Evolutionary conservation across 2,797 vertebrate species (phyloP).

Genomic region (Babyrousa celebensis): DNA sequence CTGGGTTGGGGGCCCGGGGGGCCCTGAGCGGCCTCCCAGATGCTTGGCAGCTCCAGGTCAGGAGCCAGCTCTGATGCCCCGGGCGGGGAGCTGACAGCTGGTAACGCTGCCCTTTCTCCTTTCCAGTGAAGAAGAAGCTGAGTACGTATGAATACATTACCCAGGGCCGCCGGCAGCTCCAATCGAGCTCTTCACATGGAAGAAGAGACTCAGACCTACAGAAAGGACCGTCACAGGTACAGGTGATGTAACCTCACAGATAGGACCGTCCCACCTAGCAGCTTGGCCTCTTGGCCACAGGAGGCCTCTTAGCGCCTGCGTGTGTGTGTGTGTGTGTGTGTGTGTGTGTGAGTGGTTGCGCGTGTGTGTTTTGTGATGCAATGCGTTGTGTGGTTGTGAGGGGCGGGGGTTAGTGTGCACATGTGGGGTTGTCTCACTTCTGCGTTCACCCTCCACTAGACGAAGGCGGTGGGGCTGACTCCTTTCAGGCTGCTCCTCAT

Average conservation of each 20-base stretch:
- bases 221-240: neutral
- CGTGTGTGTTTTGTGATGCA: neutral
- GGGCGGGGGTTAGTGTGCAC: too few species aligned
- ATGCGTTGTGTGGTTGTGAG: neutral
- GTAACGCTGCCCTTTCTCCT: neutral
- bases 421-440: fast-evolving
- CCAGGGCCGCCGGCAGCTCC: conserved; percentile 83
- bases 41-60: neutral
- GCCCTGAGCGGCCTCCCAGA: neutral
- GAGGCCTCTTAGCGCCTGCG: too few species aligned
- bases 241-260: fast-evolving
- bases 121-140: conserved; percentile 90
- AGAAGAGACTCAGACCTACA: too few species aligned
- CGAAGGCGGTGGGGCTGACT: neutral
- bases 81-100: fast-evolving
- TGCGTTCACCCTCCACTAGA: too few species aligned
- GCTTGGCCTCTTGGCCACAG: neutral
- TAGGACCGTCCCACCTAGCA: neutral
- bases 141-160: conserved; percentile 93
- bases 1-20: too few species aligned
- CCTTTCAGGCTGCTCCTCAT: neutral
- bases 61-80: neutral
- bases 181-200: too few species aligned
- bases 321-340: fast-evolving
- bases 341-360: neutral